Conservation (phyloP, 1,140 invertebrate genomes). For the Acarapis woodi region DNA sequence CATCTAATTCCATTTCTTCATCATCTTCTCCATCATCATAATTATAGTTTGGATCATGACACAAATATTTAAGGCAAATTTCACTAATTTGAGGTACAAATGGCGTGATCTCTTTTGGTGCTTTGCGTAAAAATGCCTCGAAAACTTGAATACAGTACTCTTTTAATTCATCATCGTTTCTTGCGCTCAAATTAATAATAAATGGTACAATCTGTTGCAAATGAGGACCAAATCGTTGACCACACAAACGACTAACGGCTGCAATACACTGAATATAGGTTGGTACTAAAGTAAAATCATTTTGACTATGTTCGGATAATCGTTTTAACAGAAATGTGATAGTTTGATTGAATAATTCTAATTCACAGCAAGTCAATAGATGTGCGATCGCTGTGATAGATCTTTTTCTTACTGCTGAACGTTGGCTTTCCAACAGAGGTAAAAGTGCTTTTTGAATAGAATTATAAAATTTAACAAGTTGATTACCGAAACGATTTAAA, state of each 20-base stretch:
- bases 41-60: conserved; percentile 97
- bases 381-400: conserved; percentile 34
- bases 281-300: conserved; percentile 35
- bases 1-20: conserved; percentile 26
- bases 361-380: conserved; percentile 63
- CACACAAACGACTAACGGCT: conserved; percentile 72
- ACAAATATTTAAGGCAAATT: conserved; percentile 65
- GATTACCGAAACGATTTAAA: conserved; percentile 59
- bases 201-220: conserved; percentile 64
- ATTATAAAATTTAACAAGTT: conserved; percentile 56
- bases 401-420: conserved; percentile 44
- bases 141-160: conserved; percentile 63
- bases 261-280: conserved; percentile 90
- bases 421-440: conserved; percentile 69
- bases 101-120: conserved; percentile 75
- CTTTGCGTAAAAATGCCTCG: conserved; percentile 77
- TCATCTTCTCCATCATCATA: conserved; percentile 59
- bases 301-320: conserved; percentile 26
- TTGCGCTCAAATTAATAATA: conserved; percentile 48
- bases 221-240: conserved; percentile 74
- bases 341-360: conserved; percentile 54
- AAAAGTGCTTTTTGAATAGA: conserved; percentile 55
- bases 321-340: conserved; percentile 63
- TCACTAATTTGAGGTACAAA: conserved; percentile 60
- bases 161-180: conserved; percentile 74